Percentiles rank a stretch among this genome's conserved stretches.
Conservation (phyloP, 1,140 invertebrate species). For the Aphaenogaster ashmeadi region DNA sequence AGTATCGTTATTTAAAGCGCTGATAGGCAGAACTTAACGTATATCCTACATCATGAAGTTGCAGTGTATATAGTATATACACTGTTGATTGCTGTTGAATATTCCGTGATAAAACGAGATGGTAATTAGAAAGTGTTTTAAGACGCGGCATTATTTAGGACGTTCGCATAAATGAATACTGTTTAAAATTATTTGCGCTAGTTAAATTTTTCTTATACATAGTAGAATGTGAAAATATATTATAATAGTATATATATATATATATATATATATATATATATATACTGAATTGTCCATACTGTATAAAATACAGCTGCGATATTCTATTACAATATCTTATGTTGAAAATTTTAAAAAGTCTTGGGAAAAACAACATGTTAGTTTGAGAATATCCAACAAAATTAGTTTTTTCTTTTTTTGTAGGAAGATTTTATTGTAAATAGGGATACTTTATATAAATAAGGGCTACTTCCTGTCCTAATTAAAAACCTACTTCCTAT, state of each 20-base stretch:
- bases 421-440: neutral
- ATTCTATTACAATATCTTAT: neutral
- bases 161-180: constrained; percentile 46
- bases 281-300: neutral
- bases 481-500: constrained; percentile 6
- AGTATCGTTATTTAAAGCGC: constrained; percentile 3
- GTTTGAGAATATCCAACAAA: neutral
- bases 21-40: constrained; percentile 5
- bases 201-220: neutral
- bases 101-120: constrained; percentile 38
- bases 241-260: neutral
- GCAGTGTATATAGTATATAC: constrained; percentile 5
- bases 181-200: constrained; percentile 18
- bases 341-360: neutral
- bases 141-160: constrained; percentile 40
- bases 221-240: neutral
- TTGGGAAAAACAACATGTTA: neutral
- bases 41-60: constrained; percentile 4
- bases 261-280: neutral
- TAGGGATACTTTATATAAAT: constrained; percentile 6
- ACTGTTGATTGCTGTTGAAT: constrained; percentile 47
- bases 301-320: neutral
- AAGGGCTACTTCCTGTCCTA: neutral
- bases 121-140: constrained; percentile 42
- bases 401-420: neutral